Percentiles rank a stretch among this genome's conserved stretches.
Conservation (phyloP, 2,888 invertebrate genomes). For the Nasonovia ribisnigri region DNA sequence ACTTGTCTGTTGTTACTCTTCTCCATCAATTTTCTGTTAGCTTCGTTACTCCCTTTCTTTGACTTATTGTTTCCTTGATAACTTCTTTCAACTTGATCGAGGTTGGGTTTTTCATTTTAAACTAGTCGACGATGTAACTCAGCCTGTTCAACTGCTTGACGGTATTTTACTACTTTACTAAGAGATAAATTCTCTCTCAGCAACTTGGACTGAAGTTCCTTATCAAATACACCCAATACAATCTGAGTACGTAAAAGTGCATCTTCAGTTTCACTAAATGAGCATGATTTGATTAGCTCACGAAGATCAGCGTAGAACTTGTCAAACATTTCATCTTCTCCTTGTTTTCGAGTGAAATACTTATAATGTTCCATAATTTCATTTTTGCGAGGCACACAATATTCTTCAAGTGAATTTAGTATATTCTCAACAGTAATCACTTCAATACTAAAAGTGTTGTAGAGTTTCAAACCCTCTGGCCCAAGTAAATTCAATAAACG, state of each 20-base stretch:
- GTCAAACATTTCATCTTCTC: conserved; percentile 64
- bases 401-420: conserved; percentile 57
- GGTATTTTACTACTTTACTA: not conserved
- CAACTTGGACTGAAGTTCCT: not conserved
- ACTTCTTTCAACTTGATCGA: not conserved
- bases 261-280: not conserved
- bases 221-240: not conserved
- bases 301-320: conserved; percentile 42
- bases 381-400: conserved; percentile 66
- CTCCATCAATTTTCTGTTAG: no score
- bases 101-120: not conserved
- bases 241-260: not conserved
- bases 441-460: conserved; percentile 24
- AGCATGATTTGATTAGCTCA: not conserved
- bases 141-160: not conserved
- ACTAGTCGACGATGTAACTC: not conserved
- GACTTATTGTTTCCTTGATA: no score
- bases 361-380: conserved; percentile 66
- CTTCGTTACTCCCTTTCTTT: no score
- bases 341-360: conserved; percentile 65
- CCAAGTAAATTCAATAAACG: conserved; percentile 59
- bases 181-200: conserved; percentile 4
- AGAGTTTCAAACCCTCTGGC: conserved; percentile 54
- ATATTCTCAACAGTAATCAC: conserved; percentile 56
- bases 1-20: no score